Conservation (phyloP, 2,888 invertebrate genomes). For the Stegophylla sp. region DNA sequence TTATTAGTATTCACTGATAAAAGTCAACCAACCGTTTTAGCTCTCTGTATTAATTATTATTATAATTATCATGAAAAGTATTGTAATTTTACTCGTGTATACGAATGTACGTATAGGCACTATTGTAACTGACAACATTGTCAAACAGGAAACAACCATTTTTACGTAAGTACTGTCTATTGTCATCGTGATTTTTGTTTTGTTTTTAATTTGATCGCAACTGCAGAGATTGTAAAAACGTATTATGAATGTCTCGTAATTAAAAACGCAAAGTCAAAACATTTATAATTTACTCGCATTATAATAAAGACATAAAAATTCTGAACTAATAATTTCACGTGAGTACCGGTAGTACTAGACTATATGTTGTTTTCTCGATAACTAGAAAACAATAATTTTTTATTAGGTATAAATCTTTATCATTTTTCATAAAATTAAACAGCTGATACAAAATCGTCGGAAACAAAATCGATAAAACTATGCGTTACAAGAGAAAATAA, state of each 20-base stretch:
- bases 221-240: background rate
- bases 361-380: too few relatives aligned
- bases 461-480: background rate
- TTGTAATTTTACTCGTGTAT: background rate
- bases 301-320: too few relatives aligned
- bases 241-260: background rate
- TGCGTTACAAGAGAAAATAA: background rate
- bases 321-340: too few relatives aligned
- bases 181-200: background rate
- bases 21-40: background rate
- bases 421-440: too few relatives aligned
- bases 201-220: background rate
- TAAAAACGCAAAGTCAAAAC: background rate
- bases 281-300: background rate
- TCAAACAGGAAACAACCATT: background rate
- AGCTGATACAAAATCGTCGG: too few relatives aligned
- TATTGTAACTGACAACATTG: background rate
- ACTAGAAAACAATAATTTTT: background rate
- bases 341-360: too few relatives aligned
- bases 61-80: background rate
- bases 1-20: slow-evolving; percentile 15
- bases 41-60: background rate
- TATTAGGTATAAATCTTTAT: too few relatives aligned
- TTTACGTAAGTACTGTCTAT: background rate
- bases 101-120: too few relatives aligned